Conservation (phyloP, 1,140 invertebrate species). For the Bathynomus jamesi region DNA sequence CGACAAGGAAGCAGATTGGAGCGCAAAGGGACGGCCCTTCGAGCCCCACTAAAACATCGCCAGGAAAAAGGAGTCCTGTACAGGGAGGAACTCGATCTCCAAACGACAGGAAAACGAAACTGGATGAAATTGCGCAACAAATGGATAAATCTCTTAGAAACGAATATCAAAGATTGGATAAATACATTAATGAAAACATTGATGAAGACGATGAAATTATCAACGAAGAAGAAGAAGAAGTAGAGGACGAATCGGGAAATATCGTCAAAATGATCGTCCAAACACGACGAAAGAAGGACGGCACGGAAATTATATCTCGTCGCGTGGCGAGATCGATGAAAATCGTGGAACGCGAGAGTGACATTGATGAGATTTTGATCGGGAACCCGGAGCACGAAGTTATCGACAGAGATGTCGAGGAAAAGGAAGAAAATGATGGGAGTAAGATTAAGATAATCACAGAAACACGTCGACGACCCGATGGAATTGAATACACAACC, state of each 20-base stretch:
- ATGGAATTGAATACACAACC: constrained; percentile 34
- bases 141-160: constrained; percentile 24
- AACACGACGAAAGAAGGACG: constrained; percentile 33
- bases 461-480: constrained; percentile 29
- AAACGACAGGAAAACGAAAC: constrained; percentile 7
- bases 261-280: constrained; percentile 33
- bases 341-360: constrained; percentile 25
- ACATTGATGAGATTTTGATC: constrained; percentile 35
- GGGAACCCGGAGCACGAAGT: constrained; percentile 36
- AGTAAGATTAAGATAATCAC: constrained; percentile 36
- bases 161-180: constrained; percentile 26
- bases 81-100: not conserved
- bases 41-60: constrained; percentile 17
- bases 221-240: constrained; percentile 32
- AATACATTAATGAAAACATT: constrained; percentile 20
- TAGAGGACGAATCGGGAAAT: constrained; percentile 27
- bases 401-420: constrained; percentile 25
- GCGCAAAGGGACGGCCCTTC: constrained; percentile 22
- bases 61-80: not conserved
- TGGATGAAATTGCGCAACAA: constrained; percentile 17
- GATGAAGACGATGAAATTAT: constrained; percentile 27
- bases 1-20: constrained; percentile 9
- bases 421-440: constrained; percentile 32
- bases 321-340: constrained; percentile 29
- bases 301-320: constrained; percentile 29